Conservation (phyloP, 2,113 vertebrate genomes). For the Rana temporaria region DNA sequence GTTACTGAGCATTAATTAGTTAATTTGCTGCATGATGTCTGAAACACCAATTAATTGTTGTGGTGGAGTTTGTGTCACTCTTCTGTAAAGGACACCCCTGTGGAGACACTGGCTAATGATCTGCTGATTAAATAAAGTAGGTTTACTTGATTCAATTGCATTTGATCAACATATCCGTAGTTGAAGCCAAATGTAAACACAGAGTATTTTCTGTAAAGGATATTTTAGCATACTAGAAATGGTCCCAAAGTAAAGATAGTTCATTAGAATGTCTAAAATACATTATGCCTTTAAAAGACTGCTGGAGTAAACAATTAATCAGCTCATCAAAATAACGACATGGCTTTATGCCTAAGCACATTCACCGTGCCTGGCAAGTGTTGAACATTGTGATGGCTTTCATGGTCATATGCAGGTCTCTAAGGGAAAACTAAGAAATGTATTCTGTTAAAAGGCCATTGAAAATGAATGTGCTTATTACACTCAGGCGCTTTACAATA, state of each 20-base stretch:
- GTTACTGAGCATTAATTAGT: slow-evolving; percentile 37
- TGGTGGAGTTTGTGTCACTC: slow-evolving; percentile 8
- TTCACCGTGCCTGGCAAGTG: background rate
- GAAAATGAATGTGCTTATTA: background rate
- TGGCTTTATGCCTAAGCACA: background rate
- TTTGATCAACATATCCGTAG: slow-evolving; percentile 21
- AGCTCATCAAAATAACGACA: background rate
- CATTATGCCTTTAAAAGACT: background rate
- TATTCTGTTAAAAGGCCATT: background rate
- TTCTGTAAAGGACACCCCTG: slow-evolving; percentile 2
- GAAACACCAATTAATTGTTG: slow-evolving; percentile 40
- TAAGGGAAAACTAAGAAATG: slow-evolving; percentile 29
- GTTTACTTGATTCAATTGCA: background rate
- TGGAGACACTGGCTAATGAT: slow-evolving; percentile 26
- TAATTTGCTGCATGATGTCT: slow-evolving; percentile 24
- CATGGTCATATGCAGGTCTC: slow-evolving; percentile 12
- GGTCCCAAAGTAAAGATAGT: background rate
- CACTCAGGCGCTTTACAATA: background rate
- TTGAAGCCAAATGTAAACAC: background rate
- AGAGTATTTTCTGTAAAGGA: background rate
- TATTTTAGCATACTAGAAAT: background rate
- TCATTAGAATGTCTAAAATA: background rate
- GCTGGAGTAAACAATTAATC: slow-evolving; percentile 9
- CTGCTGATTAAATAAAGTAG: slow-evolving; percentile 28
- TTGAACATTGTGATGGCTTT: slow-evolving; percentile 20